These are phyloP conservation scores for Corynorhinus townsendii DNA, from an alignment of 2,113 vertebrate genomes.

Conservation along the genomic window DNA sequence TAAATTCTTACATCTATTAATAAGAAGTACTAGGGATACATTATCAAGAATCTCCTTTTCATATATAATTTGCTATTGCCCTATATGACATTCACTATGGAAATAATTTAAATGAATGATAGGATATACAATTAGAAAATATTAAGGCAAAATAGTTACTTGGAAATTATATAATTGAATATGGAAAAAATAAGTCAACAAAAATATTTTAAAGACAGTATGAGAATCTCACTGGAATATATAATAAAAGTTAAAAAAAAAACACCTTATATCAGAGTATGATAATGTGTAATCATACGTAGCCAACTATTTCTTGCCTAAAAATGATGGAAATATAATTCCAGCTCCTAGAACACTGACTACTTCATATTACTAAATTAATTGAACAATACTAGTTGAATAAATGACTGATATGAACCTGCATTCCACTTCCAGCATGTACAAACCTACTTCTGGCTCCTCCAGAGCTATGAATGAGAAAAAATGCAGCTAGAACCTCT, in stretches of 20 bases:
- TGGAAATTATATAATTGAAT: not conserved
- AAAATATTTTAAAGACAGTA: not conserved
- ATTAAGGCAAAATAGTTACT: not conserved
- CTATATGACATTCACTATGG: not conserved
- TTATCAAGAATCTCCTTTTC: not conserved
- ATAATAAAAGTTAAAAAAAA: not conserved
- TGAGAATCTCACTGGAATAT: not conserved
- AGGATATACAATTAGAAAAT: not conserved
- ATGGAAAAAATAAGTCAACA: not conserved
- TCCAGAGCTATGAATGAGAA: no score
- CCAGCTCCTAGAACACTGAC: not conserved
- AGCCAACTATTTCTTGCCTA: not conserved
- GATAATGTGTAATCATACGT: not conserved
- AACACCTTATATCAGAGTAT: not conserved
- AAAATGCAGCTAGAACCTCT: no score
- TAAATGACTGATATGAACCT: no score
- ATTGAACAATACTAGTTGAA: not conserved
- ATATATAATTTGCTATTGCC: not conserved
- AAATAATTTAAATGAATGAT: not conserved
- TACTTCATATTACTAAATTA: not conserved
- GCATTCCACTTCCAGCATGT: no score
- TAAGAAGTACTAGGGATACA: not conserved
- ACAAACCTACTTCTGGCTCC: no score
- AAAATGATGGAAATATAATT: not conserved
- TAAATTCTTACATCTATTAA: not conserved